Evolutionary conservation across 2,797 vertebrate species (phyloP).

Genomic region (Crocodylus rhombifer): DNA sequence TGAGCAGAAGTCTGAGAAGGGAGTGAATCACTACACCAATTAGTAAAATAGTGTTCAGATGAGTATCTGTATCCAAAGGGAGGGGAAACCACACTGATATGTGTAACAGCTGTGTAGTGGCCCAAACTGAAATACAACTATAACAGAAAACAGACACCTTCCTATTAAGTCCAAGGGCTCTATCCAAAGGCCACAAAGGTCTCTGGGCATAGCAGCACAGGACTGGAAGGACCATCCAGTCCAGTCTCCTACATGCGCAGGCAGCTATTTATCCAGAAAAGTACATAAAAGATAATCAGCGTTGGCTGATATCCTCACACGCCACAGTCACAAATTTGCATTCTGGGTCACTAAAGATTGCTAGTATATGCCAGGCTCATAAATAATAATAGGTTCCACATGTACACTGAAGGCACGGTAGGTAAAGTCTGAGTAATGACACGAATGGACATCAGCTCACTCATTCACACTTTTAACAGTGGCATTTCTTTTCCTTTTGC

Average conservation of each 20-base stretch:
- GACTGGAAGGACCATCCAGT: no score
- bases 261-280: no score
- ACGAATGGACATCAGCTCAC: not conserved
- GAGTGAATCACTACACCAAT: not conserved
- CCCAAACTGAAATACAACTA: not conserved
- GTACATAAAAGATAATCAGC: no score
- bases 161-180: not conserved
- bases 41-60: not conserved
- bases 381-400: not conserved
- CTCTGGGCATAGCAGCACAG: no score
- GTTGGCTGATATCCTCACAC: no score
- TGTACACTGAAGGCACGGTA: not conserved
- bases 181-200: not conserved
- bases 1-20: not conserved
- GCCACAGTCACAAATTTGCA: not conserved
- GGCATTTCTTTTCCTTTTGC: not conserved
- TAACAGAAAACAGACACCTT: no score
- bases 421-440: not conserved
- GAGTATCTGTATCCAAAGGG: not conserved
- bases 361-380: not conserved
- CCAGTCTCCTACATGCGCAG: no score
- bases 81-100: not conserved
- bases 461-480: not conserved
- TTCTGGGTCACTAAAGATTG: not conserved
- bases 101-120: not conserved